Evolutionary conservation across 1,140 invertebrate species (phyloP), one percentile per base, ranked within the genome.

Genomic region (Drosophila quadrilineata): DNA sequence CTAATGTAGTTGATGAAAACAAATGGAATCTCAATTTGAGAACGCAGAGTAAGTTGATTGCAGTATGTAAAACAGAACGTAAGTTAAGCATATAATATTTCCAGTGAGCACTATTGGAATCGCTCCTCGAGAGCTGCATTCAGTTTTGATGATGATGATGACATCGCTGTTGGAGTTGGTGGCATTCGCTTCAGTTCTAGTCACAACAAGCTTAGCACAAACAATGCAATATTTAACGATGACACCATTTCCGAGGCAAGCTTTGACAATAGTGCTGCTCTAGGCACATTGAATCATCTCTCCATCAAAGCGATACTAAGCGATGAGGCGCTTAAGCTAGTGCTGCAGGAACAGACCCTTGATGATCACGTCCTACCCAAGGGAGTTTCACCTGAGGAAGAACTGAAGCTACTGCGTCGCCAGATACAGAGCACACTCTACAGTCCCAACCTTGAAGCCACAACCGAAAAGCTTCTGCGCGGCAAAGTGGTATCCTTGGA

Each of bases 401-500:
- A 89, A 26, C 40, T 89, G 0, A 88, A 79, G 28, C 16, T 88
- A 12, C 14, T 89, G 17, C 68, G 87, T 1, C 71, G 87, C 1
- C 76, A 89, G 65, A 73, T 89, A 6, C 88, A 90, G 10, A 89
- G 73, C 24, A 85, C 75, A 0, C 41, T 88, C 0, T 87, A 89
- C 41, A 74, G 73, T 19, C 86, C 88, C 1, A 88, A 89, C 24
- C 49, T 76, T 2, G 66, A 82, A 6, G 40, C 50, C 8, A 92
- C 92, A 0, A 77, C 92, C 2, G 91, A 91, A 26, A 89, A 91
- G 33, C 62, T 93, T 2, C 73, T 92, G 2, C 71, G 92, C 1
- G 91, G 92, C 0, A 90, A 92, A 8, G 48, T 48, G 0, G 91
- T 88, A 29, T 90, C 91, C 0, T 54, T 93, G 9, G 91, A 92